Evolutionary conservation across 2,888 invertebrate genomes (phyloP), one percentile per base, ranked within the genome.

Genomic region (Apamea epomidion): DNA sequence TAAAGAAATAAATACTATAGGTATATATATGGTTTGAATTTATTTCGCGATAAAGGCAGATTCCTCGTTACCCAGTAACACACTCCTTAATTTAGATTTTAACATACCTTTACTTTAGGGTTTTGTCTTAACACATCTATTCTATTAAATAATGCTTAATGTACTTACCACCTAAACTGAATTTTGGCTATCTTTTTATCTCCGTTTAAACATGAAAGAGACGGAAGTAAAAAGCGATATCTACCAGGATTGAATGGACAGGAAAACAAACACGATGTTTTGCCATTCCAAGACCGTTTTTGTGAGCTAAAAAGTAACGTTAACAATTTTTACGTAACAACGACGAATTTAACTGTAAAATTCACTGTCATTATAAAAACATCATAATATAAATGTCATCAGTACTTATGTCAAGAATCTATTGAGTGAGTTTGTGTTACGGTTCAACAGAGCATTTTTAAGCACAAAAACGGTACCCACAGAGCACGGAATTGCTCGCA

Each of bases 361-460:
- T 58, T 67, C n/a, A 62, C 51, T n/a, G 42, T 29, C 29, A 58
- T 48, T 82, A 82, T 42, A 83, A 85, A 80, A 65, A 65, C 51
- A 72, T 69, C 58, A 58, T 37, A 65, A 58, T 54, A 67, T 58
- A 70, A 78, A 37, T 70, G 29, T 6, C 64, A 65, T 65, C 45
- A 80, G 60, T 67, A 64, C 6, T 64, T 25, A 48, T 64, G 71
- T 71, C 76, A 80, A 78, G 54, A 84, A 70, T 78, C 67, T 51
- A 75, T 75, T 69, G 76, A 68, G n/a, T 32, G 48, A 60, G 71
- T 64, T 75, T 21, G 64, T 62, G 62, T 78, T 70, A 58, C 58
- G 58, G 74, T 76, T 76, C 54, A 67, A 74, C 45, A 29, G 42
- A 72, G 72, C 62, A 45, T 76, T 69, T 62, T 83, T 25, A n/a